Percentiles rank a stretch among this genome's conserved stretches.
These are phyloP conservation scores for Asarcornis scutulata DNA, from an alignment of 2,113 vertebrate genomes.

Conservation along the genomic window DNA sequence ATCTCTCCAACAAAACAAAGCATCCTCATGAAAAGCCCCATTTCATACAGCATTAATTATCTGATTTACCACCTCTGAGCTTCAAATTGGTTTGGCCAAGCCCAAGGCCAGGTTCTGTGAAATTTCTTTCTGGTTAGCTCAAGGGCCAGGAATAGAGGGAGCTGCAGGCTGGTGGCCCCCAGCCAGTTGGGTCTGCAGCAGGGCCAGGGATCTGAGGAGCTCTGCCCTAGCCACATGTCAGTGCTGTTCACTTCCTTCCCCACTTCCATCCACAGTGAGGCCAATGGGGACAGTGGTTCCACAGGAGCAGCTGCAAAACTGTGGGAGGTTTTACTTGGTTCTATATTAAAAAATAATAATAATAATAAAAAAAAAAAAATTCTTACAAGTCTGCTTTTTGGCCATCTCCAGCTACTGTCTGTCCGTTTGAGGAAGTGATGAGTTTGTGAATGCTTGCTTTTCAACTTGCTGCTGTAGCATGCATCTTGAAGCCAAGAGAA, in stretches of 20 bases:
- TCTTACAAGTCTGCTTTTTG: constrained; percentile 20
- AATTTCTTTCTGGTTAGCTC: background rate
- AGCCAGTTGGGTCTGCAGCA: background rate
- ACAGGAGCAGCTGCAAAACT: background rate
- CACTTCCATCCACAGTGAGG: background rate
- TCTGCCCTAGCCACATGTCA: background rate
- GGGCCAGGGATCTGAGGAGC: background rate
- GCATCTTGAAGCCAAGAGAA: background rate
- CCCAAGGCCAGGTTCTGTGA: background rate
- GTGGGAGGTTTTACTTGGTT: constrained; percentile 12
- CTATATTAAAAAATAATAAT: background rate
- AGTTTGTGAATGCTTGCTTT: background rate
- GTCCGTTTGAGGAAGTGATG: background rate
- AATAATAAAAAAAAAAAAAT: background rate
- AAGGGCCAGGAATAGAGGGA: background rate
- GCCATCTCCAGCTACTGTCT: background rate
- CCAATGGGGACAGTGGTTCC: background rate
- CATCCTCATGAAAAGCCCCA: background rate
- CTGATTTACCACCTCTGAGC: background rate
- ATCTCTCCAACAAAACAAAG: background rate
- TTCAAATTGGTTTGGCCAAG: background rate
- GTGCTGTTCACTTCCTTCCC: background rate
- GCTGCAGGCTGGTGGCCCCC: rapidly evolving
- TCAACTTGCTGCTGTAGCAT: background rate
- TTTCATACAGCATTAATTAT: background rate